These are phyloP conservation scores for Steinernema scapterisci DNA, from an alignment of 2,888 invertebrate species.

Conservation along the genomic window DNA sequence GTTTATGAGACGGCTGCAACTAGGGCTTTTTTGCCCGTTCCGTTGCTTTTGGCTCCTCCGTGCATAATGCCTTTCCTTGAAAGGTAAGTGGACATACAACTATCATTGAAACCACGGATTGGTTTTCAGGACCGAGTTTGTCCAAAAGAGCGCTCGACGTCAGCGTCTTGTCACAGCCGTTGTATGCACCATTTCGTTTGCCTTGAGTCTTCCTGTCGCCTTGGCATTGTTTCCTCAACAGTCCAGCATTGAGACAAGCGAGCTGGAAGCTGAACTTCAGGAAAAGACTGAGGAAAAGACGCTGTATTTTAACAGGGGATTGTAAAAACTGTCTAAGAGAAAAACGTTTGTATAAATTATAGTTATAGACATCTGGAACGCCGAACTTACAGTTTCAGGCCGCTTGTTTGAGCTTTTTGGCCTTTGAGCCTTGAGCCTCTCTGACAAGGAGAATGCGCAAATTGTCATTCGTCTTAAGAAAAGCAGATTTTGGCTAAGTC, in stretches of 20 bases:
- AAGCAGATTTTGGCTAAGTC: too few relatives aligned
- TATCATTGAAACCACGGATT: background rate
- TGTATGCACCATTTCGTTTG: slow-evolving; percentile 68
- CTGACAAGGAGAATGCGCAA: too few relatives aligned
- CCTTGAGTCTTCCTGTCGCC: slow-evolving; percentile 70
- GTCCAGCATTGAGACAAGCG: slow-evolving; percentile 37
- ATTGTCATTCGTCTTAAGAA: too few relatives aligned
- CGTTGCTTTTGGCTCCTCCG: slow-evolving; percentile 59
- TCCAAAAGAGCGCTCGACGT: slow-evolving; percentile 33
- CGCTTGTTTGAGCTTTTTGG: too few relatives aligned
- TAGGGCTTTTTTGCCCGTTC: slow-evolving; percentile 62
- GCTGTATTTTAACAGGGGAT: slow-evolving; percentile 41
- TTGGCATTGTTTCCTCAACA: slow-evolving; percentile 71
- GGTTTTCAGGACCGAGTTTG: slow-evolving; percentile 40
- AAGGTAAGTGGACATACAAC: slow-evolving; percentile 41
- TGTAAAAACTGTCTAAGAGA: slow-evolving; percentile 28
- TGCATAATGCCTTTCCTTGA: slow-evolving; percentile 64
- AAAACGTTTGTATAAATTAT: too few relatives aligned
- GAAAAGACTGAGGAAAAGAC: slow-evolving; percentile 31
- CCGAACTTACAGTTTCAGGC: too few relatives aligned
- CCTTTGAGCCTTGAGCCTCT: too few relatives aligned
- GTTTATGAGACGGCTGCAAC: slow-evolving; percentile 61
- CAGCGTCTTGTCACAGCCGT: slow-evolving; percentile 69
- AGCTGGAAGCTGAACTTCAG: slow-evolving; percentile 44
- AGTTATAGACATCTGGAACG: too few relatives aligned